Percentiles rank a stretch among this genome's conserved stretches.
Conservation (phyloP, 2,888 invertebrate genomes). For the Hydriomena furcata region DNA sequence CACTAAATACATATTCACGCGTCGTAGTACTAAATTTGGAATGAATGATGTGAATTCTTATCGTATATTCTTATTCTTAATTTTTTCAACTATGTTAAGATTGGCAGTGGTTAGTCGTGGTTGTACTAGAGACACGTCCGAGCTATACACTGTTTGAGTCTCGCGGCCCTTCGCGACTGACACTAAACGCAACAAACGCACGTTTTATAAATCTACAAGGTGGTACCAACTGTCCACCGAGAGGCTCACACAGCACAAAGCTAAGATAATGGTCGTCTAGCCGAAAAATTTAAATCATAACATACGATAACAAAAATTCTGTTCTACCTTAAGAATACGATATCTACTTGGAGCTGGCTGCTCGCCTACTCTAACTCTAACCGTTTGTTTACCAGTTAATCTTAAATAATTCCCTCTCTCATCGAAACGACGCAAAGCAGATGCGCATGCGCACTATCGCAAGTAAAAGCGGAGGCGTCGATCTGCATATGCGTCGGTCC, state of each 20-base stretch:
- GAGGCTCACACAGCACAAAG: constrained; percentile 48
- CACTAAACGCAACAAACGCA: too few relatives aligned
- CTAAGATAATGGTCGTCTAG: constrained; percentile 22
- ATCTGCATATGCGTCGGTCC: background rate
- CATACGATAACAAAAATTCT: constrained; percentile 51
- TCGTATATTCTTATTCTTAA: constrained; percentile 49
- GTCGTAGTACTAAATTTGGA: constrained; percentile 23
- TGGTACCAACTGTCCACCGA: background rate
- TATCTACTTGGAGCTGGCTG: constrained; percentile 42
- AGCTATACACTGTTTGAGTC: constrained; percentile 3
- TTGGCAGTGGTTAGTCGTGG: constrained; percentile 79
- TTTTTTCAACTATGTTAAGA: constrained; percentile 52
- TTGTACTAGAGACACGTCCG: constrained; percentile 65
- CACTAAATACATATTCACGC: constrained; percentile 17
- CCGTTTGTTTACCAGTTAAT: constrained; percentile 38
- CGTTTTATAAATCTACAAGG: background rate
- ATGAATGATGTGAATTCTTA: constrained; percentile 40
- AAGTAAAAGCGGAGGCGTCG: background rate
- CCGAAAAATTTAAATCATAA: constrained; percentile 58
- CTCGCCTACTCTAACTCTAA: constrained; percentile 42
- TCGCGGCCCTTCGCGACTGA: background rate
- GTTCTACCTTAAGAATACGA: constrained; percentile 43
- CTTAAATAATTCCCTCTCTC: constrained; percentile 14
- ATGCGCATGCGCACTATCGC: too few relatives aligned
- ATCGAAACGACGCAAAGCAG: background rate